phyloP scores from a whole-genome alignment of 2,113 vertebrate species.

The Megaceryle maxima region DNA sequence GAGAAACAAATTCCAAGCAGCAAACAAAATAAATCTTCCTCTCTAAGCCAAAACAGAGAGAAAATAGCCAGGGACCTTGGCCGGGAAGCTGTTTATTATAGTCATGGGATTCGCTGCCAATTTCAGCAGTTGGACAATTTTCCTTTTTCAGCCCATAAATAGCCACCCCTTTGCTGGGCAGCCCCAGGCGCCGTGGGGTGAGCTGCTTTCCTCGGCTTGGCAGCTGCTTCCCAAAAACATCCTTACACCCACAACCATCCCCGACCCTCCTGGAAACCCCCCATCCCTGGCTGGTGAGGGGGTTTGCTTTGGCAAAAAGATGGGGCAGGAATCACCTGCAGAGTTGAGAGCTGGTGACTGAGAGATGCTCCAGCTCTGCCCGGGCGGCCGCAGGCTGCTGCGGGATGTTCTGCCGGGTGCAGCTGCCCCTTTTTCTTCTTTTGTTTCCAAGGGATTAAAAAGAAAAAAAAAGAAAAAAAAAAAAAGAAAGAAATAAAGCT shows the following conservation, averaged over 20 bases:
- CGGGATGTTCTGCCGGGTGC: background rate
- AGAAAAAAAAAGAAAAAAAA: background rate
- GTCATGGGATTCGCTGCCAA: constrained; percentile 32
- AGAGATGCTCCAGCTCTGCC: background rate
- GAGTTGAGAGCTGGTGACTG: background rate
- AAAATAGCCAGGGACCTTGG: constrained; percentile 57
- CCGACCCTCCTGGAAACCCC: background rate
- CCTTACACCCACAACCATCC: background rate
- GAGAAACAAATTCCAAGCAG: background rate
- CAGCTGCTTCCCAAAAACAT: background rate
- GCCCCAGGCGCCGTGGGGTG: background rate
- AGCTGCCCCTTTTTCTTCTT: constrained; percentile 17
- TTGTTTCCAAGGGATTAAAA: constrained; percentile 36
- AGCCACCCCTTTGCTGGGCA: background rate
- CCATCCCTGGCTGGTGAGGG: background rate
- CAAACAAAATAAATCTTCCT: constrained; percentile 51
- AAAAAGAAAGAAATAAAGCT: background rate
- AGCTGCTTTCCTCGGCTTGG: background rate
- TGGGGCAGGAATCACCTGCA: constrained; percentile 25
- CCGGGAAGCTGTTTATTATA: constrained; percentile 55
- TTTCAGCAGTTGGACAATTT: constrained; percentile 40
- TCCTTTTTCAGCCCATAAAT: constrained; percentile 29
- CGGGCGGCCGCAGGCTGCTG: background rate
- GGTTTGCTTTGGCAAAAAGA: background rate
- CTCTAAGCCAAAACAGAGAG: constrained; percentile 44